Evolutionary conservation across 2,888 invertebrate species (phyloP).

Genomic region (Drosophila mettleri): DNA sequence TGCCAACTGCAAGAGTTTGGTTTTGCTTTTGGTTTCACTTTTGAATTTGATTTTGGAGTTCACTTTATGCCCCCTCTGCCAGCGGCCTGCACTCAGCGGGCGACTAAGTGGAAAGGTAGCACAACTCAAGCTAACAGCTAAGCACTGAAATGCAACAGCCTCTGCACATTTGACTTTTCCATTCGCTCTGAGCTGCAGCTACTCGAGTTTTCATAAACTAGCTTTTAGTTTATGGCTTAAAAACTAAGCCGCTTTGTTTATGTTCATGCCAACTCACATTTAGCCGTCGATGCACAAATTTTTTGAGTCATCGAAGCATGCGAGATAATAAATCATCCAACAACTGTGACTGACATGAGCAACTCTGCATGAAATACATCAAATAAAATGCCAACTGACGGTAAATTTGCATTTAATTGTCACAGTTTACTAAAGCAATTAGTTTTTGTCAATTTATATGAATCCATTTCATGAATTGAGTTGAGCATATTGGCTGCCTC

Average conservation of each 20-base stretch:
- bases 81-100: background rate
- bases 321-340: slow-evolving; percentile 8
- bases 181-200: background rate
- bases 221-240: background rate
- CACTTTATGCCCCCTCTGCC: slow-evolving; percentile 15
- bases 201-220: background rate
- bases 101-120: background rate
- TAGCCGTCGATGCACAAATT: background rate
- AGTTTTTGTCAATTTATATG: background rate
- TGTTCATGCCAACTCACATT: background rate
- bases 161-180: slow-evolving; percentile 28
- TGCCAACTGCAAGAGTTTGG: slow-evolving; percentile 59
- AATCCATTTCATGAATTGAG: no score
- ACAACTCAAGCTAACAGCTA: background rate
- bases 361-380: background rate
- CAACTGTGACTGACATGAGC: slow-evolving; percentile 11
- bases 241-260: background rate
- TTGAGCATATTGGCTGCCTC: background rate
- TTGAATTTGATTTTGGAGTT: slow-evolving; percentile 25
- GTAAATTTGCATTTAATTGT: slow-evolving; percentile 2
- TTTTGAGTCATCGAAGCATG: background rate
- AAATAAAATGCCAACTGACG: background rate
- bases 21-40: slow-evolving; percentile 31
- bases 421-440: background rate
- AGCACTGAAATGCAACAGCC: slow-evolving; percentile 5